Evolutionary conservation across 2,888 invertebrate genomes (phyloP), one percentile per base, ranked within the genome.

Genomic region (Dasysyrphus albostriatus): DNA sequence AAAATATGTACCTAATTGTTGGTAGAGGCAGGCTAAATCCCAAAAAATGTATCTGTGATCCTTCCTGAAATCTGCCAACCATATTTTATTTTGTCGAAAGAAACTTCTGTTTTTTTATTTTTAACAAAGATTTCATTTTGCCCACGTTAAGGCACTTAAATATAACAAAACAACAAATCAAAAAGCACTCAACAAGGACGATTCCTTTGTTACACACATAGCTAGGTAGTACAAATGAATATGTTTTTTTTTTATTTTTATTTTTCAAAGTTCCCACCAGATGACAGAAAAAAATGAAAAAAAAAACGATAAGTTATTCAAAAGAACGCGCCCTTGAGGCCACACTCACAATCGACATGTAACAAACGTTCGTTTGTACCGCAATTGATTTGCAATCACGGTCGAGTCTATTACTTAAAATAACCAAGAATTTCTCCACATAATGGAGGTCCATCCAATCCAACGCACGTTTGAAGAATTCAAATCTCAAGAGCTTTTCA

Each of bases 331-430:
- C 32, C 65, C 65, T 65, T 32, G 37, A 61, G 37, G 73, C 37
- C 37, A 75, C 54, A 39, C 32, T 56, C 58, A 69, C 76, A 77
- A 59, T 77, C 34, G 59, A 69, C 47, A 77, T 77, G 59, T 61
- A 34, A 24, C 24, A 34, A 78, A 59, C 29, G 19, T 56, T 54
- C 70, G 24, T 70, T 77, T 72, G 76, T 77, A 72, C 72, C 49
- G 19, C 72, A 83, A 83, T 83, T 78, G 78, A 61, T 67, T 83
- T 69, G 37, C 32, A 73, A 83, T 78, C 67, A 59, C 39, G 44
- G 56, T 29, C 19, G 49, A 65, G 51, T 29, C 49, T 59, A 61
- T 49, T 49, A 44, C 49, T 75, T 54, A 29, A 32, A 67, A 42
- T 6, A 29, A n/a, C 37, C 47, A 37, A 59, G 7, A 70, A 58